These are phyloP conservation scores for Trichopria drosophilae DNA, from an alignment of 2,888 invertebrate species.

Conservation along the genomic window DNA sequence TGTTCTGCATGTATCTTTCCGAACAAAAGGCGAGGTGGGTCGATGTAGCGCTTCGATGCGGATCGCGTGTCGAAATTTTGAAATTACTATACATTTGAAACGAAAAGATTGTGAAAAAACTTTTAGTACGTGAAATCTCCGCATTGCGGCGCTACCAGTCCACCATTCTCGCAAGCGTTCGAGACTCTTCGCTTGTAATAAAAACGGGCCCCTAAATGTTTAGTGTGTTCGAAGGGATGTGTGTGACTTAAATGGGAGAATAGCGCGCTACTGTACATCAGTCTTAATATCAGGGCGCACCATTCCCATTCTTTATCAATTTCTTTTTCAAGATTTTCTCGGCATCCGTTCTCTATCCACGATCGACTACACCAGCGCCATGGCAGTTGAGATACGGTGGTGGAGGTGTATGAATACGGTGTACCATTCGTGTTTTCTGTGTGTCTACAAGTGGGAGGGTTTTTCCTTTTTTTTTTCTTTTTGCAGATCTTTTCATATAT, in stretches of 20 bases:
- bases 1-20: too few relatives aligned
- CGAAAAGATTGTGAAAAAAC: too few relatives aligned
- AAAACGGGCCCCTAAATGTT: constrained; percentile 20
- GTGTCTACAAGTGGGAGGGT: constrained; percentile 56
- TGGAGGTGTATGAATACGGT: constrained; percentile 26
- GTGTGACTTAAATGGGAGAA: constrained; percentile 48
- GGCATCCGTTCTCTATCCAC: constrained; percentile 38
- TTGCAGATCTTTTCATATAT: constrained; percentile 55
- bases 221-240: constrained; percentile 29
- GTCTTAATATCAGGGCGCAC: constrained; percentile 60
- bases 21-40: too few relatives aligned
- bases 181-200: too few relatives aligned
- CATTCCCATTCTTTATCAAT: constrained; percentile 45
- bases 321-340: constrained; percentile 20
- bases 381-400: constrained; percentile 53
- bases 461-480: constrained; percentile 36
- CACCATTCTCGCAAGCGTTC: too few relatives aligned
- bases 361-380: constrained; percentile 49
- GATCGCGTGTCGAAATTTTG: too few relatives aligned
- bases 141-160: too few relatives aligned
- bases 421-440: constrained; percentile 29
- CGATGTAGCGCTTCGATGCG: too few relatives aligned
- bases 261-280: constrained; percentile 60
- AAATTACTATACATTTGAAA: too few relatives aligned
- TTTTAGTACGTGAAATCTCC: too few relatives aligned